Evolutionary conservation across 2,888 invertebrate genomes (phyloP).

Genomic region (Tenthredo mesomela): DNA sequence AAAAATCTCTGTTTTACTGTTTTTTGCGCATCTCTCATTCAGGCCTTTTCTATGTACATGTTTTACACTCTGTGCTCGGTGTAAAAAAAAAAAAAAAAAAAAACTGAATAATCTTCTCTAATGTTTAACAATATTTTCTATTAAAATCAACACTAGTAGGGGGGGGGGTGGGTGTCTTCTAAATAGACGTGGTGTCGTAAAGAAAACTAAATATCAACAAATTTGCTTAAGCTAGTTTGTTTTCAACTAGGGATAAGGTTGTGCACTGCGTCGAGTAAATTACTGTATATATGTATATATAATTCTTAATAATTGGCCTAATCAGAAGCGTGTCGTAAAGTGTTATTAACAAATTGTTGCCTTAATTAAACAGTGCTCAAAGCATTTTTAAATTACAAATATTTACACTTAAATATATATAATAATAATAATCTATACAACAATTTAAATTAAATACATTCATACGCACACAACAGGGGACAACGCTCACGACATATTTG

Average conservation of each 20-base stretch:
- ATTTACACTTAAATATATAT: neutral
- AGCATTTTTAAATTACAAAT: neutral
- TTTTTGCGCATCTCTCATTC: conserved; percentile 13
- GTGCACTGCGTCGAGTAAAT: neutral
- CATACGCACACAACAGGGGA: conserved; percentile 20
- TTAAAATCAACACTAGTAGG: conserved; percentile 1
- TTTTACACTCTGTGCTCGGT: neutral
- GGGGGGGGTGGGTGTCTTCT: neutral
- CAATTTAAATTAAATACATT: neutral
- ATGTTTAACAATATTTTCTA: neutral
- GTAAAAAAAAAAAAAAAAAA: neutral
- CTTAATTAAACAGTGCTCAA: conserved; percentile 27
- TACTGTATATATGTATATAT: conserved; percentile 7
- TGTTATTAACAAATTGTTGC: conserved; percentile 41
- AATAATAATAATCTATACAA: neutral
- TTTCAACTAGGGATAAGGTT: conserved; percentile 31
- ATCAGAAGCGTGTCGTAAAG: conserved; percentile 42
- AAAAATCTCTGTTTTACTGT: conserved; percentile 3
- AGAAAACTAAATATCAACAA: neutral
- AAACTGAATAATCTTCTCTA: neutral
- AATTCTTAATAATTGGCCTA: conserved; percentile 23
- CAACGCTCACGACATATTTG: neutral
- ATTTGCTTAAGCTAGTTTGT: neutral
- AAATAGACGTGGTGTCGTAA: neutral
- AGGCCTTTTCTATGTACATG: neutral